These are phyloP conservation scores for Albula glossodonta DNA, from an alignment of 2,113 vertebrate genomes.

Conservation along the genomic window DNA sequence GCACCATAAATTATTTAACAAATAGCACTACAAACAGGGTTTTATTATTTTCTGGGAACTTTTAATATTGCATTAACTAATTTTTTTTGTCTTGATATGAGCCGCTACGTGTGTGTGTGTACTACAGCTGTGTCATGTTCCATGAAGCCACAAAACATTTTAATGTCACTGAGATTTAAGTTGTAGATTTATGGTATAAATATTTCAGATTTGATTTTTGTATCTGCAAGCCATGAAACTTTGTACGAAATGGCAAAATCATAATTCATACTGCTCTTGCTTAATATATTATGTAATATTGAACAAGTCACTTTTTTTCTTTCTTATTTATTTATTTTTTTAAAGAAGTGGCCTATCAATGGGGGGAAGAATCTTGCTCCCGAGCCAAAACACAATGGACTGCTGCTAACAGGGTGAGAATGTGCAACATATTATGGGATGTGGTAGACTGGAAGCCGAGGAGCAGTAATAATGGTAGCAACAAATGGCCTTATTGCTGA, in stretches of 20 bases:
- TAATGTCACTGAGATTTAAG: background rate
- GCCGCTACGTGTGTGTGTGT: background rate
- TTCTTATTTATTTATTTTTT: conserved; percentile 29
- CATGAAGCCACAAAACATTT: background rate
- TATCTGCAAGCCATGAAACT: background rate
- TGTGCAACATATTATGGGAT: background rate
- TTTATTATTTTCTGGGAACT: background rate
- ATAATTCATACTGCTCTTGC: background rate
- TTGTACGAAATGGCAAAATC: background rate
- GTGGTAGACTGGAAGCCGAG: background rate
- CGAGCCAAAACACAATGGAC: conserved; percentile 82
- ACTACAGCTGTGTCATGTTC: background rate
- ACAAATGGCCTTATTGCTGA: background rate
- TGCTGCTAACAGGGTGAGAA: conserved; percentile 89
- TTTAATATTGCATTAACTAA: background rate
- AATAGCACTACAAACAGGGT: background rate
- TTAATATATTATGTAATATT: background rate
- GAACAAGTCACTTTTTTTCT: background rate
- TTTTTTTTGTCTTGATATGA: background rate
- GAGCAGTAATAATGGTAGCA: background rate
- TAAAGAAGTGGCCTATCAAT: conserved; percentile 90
- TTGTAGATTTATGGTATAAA: background rate
- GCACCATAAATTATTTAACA: background rate
- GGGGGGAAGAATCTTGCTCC: conserved; percentile 88
- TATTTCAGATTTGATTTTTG: background rate